phyloP scores from a whole-genome alignment of 2,797 vertebrate species.

The Pseudochromis fuscus region DNA sequence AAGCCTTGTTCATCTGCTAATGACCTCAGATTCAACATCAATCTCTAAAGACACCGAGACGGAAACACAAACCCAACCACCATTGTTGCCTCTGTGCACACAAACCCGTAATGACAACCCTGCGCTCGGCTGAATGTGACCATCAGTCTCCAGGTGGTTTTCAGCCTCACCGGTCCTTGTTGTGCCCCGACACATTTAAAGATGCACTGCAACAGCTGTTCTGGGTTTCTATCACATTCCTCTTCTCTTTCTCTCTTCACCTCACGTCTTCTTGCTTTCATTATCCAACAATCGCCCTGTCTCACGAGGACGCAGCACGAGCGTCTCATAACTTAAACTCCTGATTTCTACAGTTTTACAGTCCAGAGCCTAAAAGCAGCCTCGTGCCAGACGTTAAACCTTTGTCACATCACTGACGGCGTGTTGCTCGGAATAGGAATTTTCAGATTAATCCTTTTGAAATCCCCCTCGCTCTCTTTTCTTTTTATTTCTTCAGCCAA shows the following conservation, averaged over 20 bases:
- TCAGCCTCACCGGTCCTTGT: slow-evolving; percentile 21
- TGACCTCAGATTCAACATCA: slow-evolving; percentile 55
- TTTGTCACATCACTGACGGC: neutral
- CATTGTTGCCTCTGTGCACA: slow-evolving; percentile 7
- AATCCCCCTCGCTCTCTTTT: neutral
- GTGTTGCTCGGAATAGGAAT: neutral
- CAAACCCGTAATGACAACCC: slow-evolving; percentile 23
- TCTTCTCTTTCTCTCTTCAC: slow-evolving; percentile 22
- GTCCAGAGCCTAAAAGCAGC: slow-evolving; percentile 5
- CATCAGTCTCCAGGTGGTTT: slow-evolving; percentile 62
- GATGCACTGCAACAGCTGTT: slow-evolving; percentile 59
- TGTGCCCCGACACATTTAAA: slow-evolving; percentile 5
- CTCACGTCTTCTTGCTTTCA: slow-evolving; percentile 17
- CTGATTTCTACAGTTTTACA: neutral
- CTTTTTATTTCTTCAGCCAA: neutral
- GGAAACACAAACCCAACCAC: slow-evolving; percentile 20
- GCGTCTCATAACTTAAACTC: neutral
- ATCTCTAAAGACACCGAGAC: slow-evolving; percentile 34
- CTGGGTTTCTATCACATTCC: slow-evolving; percentile 38
- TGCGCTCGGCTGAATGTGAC: slow-evolving; percentile 27
- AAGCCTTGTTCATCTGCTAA: slow-evolving; percentile 57
- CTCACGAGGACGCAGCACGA: neutral
- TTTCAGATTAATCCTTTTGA: neutral
- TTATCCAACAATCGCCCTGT: neutral
- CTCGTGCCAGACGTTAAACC: slow-evolving; percentile 2